phyloP scores from a whole-genome alignment of 1,140 invertebrate species.

The Theocolax elegans region DNA sequence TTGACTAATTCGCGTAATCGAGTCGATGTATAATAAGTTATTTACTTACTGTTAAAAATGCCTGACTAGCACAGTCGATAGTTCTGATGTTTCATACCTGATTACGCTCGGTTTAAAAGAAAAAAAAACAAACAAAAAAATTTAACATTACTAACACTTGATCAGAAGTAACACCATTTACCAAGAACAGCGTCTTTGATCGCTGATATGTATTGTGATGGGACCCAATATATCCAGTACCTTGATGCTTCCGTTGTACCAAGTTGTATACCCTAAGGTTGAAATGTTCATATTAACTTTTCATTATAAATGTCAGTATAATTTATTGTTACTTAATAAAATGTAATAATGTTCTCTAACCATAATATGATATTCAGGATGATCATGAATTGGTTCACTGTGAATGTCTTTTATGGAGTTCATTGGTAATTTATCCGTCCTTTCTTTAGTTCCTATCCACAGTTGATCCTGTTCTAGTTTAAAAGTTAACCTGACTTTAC shows the following conservation, averaged over 20 bases:
- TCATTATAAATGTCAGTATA: too few relatives aligned
- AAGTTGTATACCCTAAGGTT: conserved; percentile 80
- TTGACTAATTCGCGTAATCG: conserved; percentile 49
- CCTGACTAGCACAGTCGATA: conserved; percentile 65
- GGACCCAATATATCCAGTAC: conserved; percentile 97
- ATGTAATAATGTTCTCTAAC: conserved; percentile 62
- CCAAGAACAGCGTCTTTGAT: conserved; percentile 92
- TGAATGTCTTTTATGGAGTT: conserved; percentile 88
- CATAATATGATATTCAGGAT: conserved; percentile 95
- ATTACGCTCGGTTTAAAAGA: conserved; percentile 46
- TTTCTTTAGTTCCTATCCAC: conserved; percentile 94
- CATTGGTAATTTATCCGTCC: conserved; percentile 93
- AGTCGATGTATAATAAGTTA: conserved; percentile 58
- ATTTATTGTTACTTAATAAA: too few relatives aligned
- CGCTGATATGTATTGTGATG: conserved; percentile 89
- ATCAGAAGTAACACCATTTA: conserved; percentile 86
- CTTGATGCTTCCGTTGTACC: conserved; percentile 89
- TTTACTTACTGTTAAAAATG: conserved; percentile 59
- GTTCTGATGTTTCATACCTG: conserved; percentile 55
- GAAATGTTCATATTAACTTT: conserved; percentile 36
- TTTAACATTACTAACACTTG: conserved; percentile 46
- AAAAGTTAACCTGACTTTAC: conserved; percentile 92
- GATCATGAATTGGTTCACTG: conserved; percentile 87
- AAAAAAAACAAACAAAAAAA: conserved; percentile 36
- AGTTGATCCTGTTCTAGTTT: conserved; percentile 92